Evolutionary conservation across 2,797 vertebrate genomes (phyloP).

Genomic region (Nasua narica): DNA sequence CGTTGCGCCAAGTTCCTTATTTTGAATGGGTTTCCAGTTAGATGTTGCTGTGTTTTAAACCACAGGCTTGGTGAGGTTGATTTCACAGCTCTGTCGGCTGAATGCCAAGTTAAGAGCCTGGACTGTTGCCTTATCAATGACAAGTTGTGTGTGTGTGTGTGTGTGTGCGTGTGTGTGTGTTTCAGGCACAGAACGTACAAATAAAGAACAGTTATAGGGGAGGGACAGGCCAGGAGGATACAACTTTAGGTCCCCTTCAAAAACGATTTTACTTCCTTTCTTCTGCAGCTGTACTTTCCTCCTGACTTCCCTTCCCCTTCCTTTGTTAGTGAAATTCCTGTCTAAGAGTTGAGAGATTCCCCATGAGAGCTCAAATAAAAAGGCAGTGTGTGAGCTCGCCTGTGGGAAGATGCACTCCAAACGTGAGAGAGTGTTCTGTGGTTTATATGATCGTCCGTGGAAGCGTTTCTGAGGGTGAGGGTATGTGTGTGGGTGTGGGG

Average conservation of each 20-base stretch:
- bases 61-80: not conserved
- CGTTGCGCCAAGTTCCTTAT: not conserved
- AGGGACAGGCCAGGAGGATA: not conserved
- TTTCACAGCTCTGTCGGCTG: slow-evolving; percentile 37
- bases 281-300: not conserved
- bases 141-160: not conserved
- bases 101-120: slow-evolving; percentile 30
- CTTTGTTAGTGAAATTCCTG: slow-evolving; percentile 38
- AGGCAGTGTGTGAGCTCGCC: not conserved
- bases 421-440: not conserved
- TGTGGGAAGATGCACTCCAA: not conserved
- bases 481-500: slow-evolving; percentile 30
- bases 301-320: not conserved
- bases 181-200: slow-evolving; percentile 41
- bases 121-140: slow-evolving; percentile 57
- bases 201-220: not conserved
- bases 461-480: not conserved
- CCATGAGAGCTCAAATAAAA: not conserved
- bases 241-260: not conserved
- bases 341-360: slow-evolving; percentile 18
- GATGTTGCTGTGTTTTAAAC: slow-evolving; percentile 41
- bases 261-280: not conserved
- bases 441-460: not conserved
- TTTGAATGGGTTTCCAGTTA: not conserved
- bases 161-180: not conserved